Evolutionary conservation across 2,888 invertebrate genomes (phyloP).

Genomic region (Pristionchus fissidentatus): DNA sequence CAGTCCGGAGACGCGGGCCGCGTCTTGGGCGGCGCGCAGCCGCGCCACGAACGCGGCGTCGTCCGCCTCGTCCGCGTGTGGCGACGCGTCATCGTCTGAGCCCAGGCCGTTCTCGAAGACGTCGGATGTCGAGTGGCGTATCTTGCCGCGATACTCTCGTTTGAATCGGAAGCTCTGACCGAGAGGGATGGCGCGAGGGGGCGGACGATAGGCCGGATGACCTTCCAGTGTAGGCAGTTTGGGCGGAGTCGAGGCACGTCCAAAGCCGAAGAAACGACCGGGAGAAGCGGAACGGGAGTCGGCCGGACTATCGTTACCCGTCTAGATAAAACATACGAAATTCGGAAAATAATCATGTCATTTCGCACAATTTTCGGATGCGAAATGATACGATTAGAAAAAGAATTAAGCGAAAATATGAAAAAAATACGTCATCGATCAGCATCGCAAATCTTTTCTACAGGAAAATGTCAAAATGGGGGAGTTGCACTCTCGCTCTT

Average conservation of each 20-base stretch:
- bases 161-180: conserved; percentile 73
- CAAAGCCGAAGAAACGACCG: conserved; percentile 29
- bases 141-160: conserved; percentile 70
- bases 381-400: too few species aligned
- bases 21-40: background rate
- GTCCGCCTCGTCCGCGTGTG: conserved; percentile 33
- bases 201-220: conserved; percentile 60
- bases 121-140: conserved; percentile 50
- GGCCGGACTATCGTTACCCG: conserved; percentile 23
- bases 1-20: background rate
- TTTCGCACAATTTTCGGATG: background rate
- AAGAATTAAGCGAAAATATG: too few species aligned
- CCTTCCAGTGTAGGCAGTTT: conserved; percentile 64
- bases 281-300: conserved; percentile 14
- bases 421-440: too few species aligned
- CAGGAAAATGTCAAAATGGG: too few species aligned
- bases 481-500: too few species aligned
- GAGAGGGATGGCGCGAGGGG: conserved; percentile 51
- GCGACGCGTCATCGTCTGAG: conserved; percentile 48
- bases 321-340: background rate
- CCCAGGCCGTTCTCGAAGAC: conserved; percentile 47
- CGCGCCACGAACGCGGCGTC: conserved; percentile 18
- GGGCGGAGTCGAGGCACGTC: conserved; percentile 24
- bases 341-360: background rate
- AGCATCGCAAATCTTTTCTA: too few species aligned